Evolutionary conservation across 2,113 vertebrate genomes (phyloP).

Genomic region (Eupsittula cactorum): DNA sequence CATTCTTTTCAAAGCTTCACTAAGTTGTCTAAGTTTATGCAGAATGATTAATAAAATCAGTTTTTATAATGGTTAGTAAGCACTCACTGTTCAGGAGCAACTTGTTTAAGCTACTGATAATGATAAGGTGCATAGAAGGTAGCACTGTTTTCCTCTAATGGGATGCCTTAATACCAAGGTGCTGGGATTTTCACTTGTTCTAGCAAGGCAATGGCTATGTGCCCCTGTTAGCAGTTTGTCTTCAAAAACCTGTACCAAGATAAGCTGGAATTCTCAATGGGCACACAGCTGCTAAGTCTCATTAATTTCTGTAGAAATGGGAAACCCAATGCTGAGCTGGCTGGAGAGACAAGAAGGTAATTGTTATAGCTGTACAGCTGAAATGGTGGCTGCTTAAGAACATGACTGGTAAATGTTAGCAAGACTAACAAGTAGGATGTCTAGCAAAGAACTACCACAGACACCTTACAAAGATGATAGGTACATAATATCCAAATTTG

Average conservation of each 20-base stretch:
- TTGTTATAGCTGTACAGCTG: background rate
- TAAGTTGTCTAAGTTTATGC: background rate
- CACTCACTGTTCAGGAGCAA: background rate
- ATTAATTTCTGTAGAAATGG: background rate
- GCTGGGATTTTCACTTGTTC: background rate
- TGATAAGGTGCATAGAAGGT: background rate
- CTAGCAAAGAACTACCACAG: background rate
- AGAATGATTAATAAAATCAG: background rate
- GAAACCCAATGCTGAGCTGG: background rate
- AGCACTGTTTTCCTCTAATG: background rate
- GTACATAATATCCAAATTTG: background rate
- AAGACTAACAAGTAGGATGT: background rate
- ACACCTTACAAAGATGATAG: background rate
- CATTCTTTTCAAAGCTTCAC: background rate
- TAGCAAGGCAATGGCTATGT: background rate
- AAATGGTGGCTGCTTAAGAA: background rate
- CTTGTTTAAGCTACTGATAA: background rate
- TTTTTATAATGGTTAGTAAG: background rate
- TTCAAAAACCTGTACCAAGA: background rate
- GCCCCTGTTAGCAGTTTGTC: background rate
- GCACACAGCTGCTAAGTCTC: background rate
- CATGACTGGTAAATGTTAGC: background rate
- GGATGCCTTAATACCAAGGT: background rate
- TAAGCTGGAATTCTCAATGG: background rate
- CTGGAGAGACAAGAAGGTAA: background rate